phyloP scores from a whole-genome alignment of 2,113 vertebrate species.

The Trichechus manatus region DNA sequence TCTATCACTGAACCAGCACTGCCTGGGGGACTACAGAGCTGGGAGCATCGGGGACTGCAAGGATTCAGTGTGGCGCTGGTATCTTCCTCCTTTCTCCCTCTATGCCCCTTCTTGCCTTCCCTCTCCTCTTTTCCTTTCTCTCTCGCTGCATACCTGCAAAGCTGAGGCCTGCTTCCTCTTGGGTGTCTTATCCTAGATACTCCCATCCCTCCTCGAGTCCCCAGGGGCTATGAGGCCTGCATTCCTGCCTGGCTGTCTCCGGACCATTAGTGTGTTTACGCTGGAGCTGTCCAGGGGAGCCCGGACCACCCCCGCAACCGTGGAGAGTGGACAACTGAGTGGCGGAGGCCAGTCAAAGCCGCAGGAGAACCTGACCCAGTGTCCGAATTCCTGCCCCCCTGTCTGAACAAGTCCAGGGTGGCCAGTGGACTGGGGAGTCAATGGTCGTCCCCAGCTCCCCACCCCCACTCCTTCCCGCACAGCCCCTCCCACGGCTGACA shows the following conservation, averaged over 20 bases:
- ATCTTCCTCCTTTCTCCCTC: not conserved
- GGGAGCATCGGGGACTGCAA: not conserved
- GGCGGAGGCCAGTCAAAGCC: not conserved
- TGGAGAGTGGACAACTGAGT: conserved; percentile 25
- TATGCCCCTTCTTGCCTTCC: not conserved
- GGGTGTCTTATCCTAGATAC: conserved; percentile 7
- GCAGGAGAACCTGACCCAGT: conserved; percentile 28
- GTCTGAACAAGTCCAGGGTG: conserved; percentile 79
- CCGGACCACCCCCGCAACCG: not conserved
- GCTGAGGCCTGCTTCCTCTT: not conserved
- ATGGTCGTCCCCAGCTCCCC: conserved; percentile 17
- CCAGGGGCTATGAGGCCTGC: conserved; percentile 68
- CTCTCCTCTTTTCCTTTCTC: not conserved
- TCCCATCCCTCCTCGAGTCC: conserved; percentile 49
- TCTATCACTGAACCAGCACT: not conserved
- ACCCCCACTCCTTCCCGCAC: conserved; percentile 11
- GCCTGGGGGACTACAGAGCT: not conserved
- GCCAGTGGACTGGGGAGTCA: conserved; percentile 51
- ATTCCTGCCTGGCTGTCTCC: conserved; percentile 63
- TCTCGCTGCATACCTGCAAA: conserved; percentile 44
- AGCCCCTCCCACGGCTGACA: conserved; percentile 66
- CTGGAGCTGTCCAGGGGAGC: conserved; percentile 20
- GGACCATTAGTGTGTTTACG: conserved; percentile 79
- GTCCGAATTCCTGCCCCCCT: conserved; percentile 71
- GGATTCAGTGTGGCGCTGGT: not conserved